Base-by-base conservation (phyloP, 2,797 vertebrate species). In the Valencia hispanica region DNA sequence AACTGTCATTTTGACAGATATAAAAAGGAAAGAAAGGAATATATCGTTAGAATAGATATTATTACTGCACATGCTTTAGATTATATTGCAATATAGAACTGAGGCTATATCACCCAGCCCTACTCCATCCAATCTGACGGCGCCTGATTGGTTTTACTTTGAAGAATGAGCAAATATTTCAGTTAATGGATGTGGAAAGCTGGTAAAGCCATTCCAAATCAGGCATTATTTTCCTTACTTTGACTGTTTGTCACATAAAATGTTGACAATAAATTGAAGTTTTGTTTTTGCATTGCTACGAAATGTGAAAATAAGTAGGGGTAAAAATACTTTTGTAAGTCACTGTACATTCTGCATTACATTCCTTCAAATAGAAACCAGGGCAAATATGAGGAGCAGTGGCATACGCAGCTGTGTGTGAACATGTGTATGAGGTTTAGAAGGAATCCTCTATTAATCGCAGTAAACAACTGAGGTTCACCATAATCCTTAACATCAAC, bases 401-500 rank as follows among this genome's bases (percentile, higher is more conserved):
- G 11, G 45, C 9, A 1, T 47, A 41, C 48, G 68, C 1, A 11
- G 30, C 9, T 8, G 18, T 51, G 11, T 61, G 22, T 55, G 18
- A 27, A 34, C 51, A 45, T 43, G 34, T 8, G 0, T 74, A 25
- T 1, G 30, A 50, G 53, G 43, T 50, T 51, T 70, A 50, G 14
- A 20, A 57, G 47, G 41, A 61, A 73, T 66, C 57, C 25, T n/a
- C 43, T 7, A 53, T 45, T 47, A 51, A 84, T 73, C 70, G 8
- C 73, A 47, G 47, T 32, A 55, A 78, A 74, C 63, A 80, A 66
- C 34, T 75, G 20, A 70, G 27, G 79, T 79, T 74, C 70, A 43
- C 70, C 69, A 57, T 51, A 70, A 76, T 79, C 75, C 79, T 66
- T 25, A 59, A 81, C 66, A 78, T 79, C 79, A 2, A 70, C 48